Evolutionary conservation across 2,113 vertebrate species (phyloP).

Genomic region (Delphinapterus leucas): DNA sequence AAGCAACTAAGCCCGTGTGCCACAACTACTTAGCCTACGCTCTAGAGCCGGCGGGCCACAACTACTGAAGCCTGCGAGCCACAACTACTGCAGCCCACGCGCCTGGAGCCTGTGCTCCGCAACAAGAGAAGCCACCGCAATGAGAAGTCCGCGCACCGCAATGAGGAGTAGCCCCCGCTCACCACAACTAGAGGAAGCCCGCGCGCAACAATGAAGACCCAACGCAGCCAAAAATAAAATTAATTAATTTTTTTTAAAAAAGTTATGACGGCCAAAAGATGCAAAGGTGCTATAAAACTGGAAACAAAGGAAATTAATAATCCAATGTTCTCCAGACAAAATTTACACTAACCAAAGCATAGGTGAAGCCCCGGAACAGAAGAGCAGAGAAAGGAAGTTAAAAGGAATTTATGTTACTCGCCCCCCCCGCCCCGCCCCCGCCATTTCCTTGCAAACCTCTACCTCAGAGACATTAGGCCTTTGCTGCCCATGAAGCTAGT

Average conservation of each 20-base stretch:
- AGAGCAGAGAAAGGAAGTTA: background rate
- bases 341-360: background rate
- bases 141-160: too few species aligned
- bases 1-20: too few species aligned
- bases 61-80: too few species aligned
- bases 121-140: too few species aligned
- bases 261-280: background rate
- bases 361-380: background rate
- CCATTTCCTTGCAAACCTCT: background rate
- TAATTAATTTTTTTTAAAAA: background rate
- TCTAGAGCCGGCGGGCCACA: too few species aligned
- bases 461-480: background rate
- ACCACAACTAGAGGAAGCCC: too few species aligned
- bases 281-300: background rate
- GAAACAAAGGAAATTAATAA: background rate
- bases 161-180: too few species aligned
- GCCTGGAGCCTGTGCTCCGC: accelerated
- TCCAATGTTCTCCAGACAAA: background rate
- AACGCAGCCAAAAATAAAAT: too few species aligned
- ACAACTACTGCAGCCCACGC: too few species aligned
- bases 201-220: accelerated
- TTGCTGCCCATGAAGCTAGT: background rate
- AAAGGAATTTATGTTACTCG: background rate
- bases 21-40: too few species aligned
- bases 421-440: background rate